A percentile compares a stretch with the other conserved stretches of the same genome.
These are phyloP conservation scores for Stichodactyla mertensii DNA, from an alignment of 64 coral and sea anemone genomes.

Conservation along the genomic window DNA sequence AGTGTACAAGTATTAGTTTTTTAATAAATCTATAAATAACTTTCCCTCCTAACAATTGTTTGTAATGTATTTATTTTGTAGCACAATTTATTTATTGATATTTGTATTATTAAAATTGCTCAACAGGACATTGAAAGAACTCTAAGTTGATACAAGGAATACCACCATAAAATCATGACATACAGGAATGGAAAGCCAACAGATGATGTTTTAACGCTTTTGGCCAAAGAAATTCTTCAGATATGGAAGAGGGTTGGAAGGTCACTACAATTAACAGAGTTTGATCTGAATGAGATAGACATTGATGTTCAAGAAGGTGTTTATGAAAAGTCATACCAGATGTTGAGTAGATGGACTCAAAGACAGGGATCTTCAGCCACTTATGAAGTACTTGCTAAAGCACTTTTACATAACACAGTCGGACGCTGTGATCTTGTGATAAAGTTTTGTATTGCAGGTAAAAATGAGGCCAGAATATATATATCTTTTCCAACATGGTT, in stretches of 20 bases:
- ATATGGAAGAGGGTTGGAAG: conserved; percentile 39
- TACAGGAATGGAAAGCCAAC: conserved; percentile 7
- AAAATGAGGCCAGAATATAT: neutral
- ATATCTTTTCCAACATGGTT: neutral
- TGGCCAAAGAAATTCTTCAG: conserved; percentile 15
- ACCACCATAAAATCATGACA: neutral
- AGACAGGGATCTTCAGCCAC: conserved; percentile 11
- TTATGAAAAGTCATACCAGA: conserved; percentile 26
- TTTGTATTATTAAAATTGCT: too few relatives aligned
- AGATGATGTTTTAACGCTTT: neutral
- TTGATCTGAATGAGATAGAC: conserved; percentile 33
- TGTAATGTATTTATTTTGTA: too few relatives aligned
- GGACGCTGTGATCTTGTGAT: conserved; percentile 30
- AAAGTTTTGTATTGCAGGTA: conserved; percentile 15
- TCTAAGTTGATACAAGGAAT: neutral
- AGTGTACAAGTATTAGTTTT: too few relatives aligned
- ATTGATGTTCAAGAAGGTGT: neutral
- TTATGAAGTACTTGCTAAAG: conserved; percentile 27
- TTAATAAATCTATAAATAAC: too few relatives aligned
- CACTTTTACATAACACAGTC: conserved; percentile 3
- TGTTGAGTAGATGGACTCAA: conserved; percentile 52
- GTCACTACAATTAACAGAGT: conserved; percentile 4
- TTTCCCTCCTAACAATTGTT: too few relatives aligned
- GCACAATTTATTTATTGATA: too few relatives aligned
- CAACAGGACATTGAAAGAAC: too few relatives aligned